phyloP scores from a whole-genome alignment of 2,888 invertebrate genomes.

The Ferdinandea cuprea region DNA sequence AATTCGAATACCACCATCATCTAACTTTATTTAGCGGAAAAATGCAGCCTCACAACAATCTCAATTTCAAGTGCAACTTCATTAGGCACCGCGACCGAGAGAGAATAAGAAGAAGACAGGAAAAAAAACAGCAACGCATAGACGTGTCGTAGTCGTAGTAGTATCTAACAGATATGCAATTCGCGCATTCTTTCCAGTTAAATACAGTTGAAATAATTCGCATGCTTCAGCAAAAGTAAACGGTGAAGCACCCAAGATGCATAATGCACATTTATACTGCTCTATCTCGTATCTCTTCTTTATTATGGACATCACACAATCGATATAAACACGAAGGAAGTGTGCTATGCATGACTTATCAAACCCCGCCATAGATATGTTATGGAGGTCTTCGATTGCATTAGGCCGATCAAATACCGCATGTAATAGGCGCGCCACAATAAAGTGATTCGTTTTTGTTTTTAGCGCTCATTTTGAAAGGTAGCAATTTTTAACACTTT shows the following conservation, averaged over 20 bases:
- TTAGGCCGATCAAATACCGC: neutral
- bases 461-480: slow-evolving; percentile 18
- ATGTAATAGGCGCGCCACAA: slow-evolving; percentile 8
- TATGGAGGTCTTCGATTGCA: slow-evolving; percentile 58
- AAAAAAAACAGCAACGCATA: slow-evolving; percentile 22
- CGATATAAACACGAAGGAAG: slow-evolving; percentile 30
- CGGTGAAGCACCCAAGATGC: slow-evolving; percentile 44
- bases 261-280: too few species aligned
- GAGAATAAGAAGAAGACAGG: slow-evolving; percentile 9
- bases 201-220: slow-evolving; percentile 67
- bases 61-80: slow-evolving; percentile 67
- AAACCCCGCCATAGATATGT: slow-evolving; percentile 53
- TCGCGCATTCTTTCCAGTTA: slow-evolving; percentile 60
- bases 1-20: neutral
- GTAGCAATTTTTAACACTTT: slow-evolving; percentile 2
- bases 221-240: slow-evolving; percentile 64
- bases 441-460: slow-evolving; percentile 29
- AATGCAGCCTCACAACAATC: slow-evolving; percentile 57
- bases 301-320: slow-evolving; percentile 22
- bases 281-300: too few species aligned
- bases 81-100: slow-evolving; percentile 40
- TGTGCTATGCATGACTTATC: slow-evolving; percentile 70
- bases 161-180: slow-evolving; percentile 49
- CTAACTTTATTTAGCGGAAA: slow-evolving; percentile 5
- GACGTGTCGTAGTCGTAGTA: neutral